These are phyloP conservation scores for Herpetotheres cachinnans DNA, from an alignment of 2,113 vertebrate genomes.

Conservation along the genomic window DNA sequence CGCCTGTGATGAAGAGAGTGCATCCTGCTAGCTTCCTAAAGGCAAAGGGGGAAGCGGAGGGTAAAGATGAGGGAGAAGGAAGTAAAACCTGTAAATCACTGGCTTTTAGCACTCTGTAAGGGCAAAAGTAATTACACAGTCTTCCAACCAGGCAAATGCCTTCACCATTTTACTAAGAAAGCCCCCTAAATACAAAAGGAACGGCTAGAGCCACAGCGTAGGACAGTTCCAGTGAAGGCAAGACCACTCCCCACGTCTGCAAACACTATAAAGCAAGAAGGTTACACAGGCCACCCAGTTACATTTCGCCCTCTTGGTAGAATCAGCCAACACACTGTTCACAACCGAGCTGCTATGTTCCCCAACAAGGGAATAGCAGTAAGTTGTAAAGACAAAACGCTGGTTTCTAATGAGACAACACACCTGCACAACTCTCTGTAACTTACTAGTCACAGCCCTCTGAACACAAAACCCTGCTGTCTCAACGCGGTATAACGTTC, in stretches of 20 bases:
- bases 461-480: not conserved
- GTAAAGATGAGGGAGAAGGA: not conserved
- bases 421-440: not conserved
- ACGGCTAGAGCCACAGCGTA: not conserved
- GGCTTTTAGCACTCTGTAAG: not conserved
- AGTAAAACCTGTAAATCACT: not conserved
- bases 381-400: not conserved
- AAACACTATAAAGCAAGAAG: not conserved
- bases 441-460: not conserved
- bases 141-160: not conserved
- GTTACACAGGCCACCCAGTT: not conserved
- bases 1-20: slow-evolving; percentile 94
- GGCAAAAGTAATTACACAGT: not conserved
- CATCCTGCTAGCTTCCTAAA: slow-evolving; percentile 88
- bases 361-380: not conserved
- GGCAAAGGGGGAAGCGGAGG: not conserved
- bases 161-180: not conserved
- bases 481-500: not conserved
- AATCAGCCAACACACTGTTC: not conserved
- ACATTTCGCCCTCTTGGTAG: not conserved
- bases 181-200: not conserved
- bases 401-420: not conserved
- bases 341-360: not conserved
- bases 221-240: not conserved
- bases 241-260: not conserved